These are phyloP conservation scores for Thunnus albacares DNA, from an alignment of 2,797 vertebrate species.

Conservation along the genomic window DNA sequence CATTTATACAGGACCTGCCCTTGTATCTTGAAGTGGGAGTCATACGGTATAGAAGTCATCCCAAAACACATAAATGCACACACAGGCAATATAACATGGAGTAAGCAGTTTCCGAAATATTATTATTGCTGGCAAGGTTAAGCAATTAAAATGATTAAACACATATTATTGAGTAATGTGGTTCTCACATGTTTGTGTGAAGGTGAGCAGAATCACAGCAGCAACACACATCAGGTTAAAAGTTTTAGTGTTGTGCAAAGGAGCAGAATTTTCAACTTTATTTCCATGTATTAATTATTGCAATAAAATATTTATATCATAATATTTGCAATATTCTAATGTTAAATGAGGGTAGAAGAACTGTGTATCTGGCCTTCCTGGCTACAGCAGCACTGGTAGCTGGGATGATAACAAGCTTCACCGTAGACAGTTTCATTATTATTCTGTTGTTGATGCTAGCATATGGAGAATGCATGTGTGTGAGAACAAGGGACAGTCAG, in stretches of 20 bases:
- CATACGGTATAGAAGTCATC: constrained; percentile 23
- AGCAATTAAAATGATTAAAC: constrained; percentile 27
- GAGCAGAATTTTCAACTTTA: neutral
- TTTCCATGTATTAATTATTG: neutral
- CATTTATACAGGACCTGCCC: constrained; percentile 9
- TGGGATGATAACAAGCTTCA: neutral
- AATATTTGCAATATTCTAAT: neutral
- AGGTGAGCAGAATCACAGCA: neutral
- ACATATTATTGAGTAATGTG: neutral
- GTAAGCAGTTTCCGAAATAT: constrained; percentile 35
- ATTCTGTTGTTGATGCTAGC: neutral
- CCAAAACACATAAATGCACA: neutral
- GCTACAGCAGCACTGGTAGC: neutral
- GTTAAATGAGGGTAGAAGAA: neutral
- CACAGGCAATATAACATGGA: neutral
- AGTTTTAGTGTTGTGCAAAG: neutral
- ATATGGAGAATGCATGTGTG: neutral
- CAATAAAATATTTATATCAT: neutral
- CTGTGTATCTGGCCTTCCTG: no score
- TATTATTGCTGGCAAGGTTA: constrained; percentile 8
- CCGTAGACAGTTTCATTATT: neutral
- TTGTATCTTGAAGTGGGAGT: constrained; percentile 19
- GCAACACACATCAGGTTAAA: neutral
- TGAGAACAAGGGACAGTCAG: neutral
- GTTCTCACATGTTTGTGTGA: constrained; percentile 1